A percentile compares a stretch with the other conserved stretches of the same genome.
Evolutionary conservation across 1,140 invertebrate genomes (phyloP).

Genomic region (Glossosoma conforme): DNA sequence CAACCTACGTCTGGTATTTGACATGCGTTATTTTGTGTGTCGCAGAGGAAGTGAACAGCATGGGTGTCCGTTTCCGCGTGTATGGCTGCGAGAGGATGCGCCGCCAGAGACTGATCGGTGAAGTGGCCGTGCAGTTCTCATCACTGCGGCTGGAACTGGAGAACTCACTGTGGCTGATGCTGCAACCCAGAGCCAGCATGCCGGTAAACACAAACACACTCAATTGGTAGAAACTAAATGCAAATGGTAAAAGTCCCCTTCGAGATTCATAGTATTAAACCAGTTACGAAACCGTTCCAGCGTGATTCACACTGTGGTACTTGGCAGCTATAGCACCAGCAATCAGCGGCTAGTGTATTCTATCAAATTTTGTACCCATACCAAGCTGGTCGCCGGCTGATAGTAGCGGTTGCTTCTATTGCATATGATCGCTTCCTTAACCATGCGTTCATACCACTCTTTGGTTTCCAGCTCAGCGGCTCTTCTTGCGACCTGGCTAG

Average conservation of each 20-base stretch:
- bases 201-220: constrained; percentile 64
- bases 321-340: constrained; percentile 38
- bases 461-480: constrained; percentile 39
- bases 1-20: not conserved
- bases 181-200: constrained; percentile 76
- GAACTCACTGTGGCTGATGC: constrained; percentile 81
- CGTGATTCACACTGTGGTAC: too few relatives aligned
- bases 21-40: constrained; percentile 16
- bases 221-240: too few relatives aligned
- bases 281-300: too few relatives aligned
- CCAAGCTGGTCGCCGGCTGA: constrained; percentile 31
- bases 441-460: constrained; percentile 9
- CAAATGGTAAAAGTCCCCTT: too few relatives aligned
- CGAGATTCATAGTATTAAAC: too few relatives aligned
- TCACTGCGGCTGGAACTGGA: constrained; percentile 82
- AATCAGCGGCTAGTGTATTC: constrained; percentile 33
- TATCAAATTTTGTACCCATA: constrained; percentile 35
- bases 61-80: constrained; percentile 84
- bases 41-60: constrained; percentile 82
- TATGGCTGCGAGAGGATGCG: constrained; percentile 88
- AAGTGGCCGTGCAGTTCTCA: constrained; percentile 82
- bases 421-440: not conserved
- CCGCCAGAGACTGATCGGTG: constrained; percentile 85
- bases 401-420: constrained; percentile 10
- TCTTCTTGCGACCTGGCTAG: constrained; percentile 63